Base-by-base conservation (phyloP, 1,140 invertebrate genomes). In the Fopius arisanus region DNA sequence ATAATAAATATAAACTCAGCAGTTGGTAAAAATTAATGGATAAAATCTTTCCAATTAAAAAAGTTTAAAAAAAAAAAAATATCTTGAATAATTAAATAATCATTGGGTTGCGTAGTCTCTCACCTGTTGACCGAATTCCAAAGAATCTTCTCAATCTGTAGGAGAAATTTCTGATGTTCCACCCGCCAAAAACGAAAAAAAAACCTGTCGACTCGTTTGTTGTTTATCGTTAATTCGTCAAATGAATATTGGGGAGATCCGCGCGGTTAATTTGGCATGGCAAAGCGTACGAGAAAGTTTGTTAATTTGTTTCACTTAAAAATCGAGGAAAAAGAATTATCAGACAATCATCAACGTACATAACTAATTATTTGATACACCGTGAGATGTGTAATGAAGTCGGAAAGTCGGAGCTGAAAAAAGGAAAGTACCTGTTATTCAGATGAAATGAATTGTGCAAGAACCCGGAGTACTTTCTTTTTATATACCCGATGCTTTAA, bases 341-440 rank as follows among this genome's bases (percentile, higher is more conserved):
- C 43, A 26, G 14, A 51, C n/a, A 59, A 59, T 59, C 9, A 59
- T 59, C 54, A 16, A 23, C 54, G 21, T 59, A 59, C 10, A 59
- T 37, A 59, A 59, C 21, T 10, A 23, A 59, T 59, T 59, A 26
- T 54, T 19, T 59, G 54, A 5, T 26, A 51, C n/a, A 51, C n/a
- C 1, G 19, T 51, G n/a, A 51, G 54, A 26, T 59, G 54, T 59
- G 23, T 59, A 59, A 28, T 59, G 16, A 48, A 59, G 54, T 59
- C 54, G 54, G 54, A 59, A 59, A 7, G 21, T 59, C 26, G 54
- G 7, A 4, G 21, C 3, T 23, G 6, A 59, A 59, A 59, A 59
- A 59, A 59, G 19, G 54, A 59, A 59, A 59, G 54, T 59, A 59
- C 23, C 21, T 59, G 54, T 59, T 37, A 37, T 37, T 26, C 54